Conservation (phyloP, 2,888 invertebrate genomes). For the Physocephala rufipes region DNA sequence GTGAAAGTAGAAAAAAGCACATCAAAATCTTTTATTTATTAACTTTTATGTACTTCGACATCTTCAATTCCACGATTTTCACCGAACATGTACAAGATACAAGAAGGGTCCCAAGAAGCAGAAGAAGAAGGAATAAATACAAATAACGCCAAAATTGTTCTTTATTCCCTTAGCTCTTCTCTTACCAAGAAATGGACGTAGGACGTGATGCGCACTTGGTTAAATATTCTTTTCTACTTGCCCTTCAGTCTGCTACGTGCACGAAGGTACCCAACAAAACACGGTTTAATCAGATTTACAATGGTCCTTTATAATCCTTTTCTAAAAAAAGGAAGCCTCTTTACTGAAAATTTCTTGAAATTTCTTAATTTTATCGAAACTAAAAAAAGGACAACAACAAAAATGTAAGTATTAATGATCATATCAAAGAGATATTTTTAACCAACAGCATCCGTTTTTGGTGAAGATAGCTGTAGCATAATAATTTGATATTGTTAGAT, state of each 20-base stretch:
- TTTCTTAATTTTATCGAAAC: conserved; percentile 17
- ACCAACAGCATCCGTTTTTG: neutral
- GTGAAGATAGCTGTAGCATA: neutral
- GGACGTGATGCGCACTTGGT: conserved; percentile 31
- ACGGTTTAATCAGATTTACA: neutral
- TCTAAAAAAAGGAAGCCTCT: neutral
- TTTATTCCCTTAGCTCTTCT: too few relatives aligned
- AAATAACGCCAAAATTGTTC: too few relatives aligned
- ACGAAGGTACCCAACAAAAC: neutral
- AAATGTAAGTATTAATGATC: neutral
- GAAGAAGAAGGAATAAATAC: too few relatives aligned
- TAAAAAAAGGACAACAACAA: neutral
- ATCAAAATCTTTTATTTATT: conserved; percentile 32
- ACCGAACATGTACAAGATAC: too few relatives aligned
- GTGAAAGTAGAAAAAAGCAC: neutral
- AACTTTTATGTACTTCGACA: conserved; percentile 24
- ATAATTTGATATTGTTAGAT: neutral
- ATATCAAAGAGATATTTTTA: neutral
- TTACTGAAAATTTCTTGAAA: neutral
- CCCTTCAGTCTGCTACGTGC: neutral
- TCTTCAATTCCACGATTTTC: neutral
- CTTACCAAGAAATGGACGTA: neutral
- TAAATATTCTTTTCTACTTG: conserved; percentile 19
- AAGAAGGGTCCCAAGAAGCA: too few relatives aligned
- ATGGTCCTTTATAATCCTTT: neutral